Conservation (phyloP, 1,140 invertebrate genomes). For the Pseudomyrmex gracilis region DNA sequence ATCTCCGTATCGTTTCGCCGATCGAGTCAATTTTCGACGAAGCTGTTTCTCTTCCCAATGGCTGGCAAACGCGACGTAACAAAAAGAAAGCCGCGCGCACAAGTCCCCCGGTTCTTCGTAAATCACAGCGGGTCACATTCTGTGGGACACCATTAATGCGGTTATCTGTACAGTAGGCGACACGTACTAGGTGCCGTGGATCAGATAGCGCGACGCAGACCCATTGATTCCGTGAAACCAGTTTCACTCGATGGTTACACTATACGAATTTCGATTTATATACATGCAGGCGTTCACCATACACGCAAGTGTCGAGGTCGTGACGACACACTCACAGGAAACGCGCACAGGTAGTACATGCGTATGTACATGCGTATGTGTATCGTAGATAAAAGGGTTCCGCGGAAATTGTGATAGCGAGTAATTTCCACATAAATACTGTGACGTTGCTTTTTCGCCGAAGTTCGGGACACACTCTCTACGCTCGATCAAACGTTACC, state of each 20-base stretch:
- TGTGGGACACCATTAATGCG: constrained; percentile 69
- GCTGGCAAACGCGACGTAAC: constrained; percentile 16
- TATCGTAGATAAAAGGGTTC: constrained; percentile 1
- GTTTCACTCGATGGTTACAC: constrained; percentile 69
- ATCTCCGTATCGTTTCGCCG: constrained; percentile 59
- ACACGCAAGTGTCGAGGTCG: constrained; percentile 28
- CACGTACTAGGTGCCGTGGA: constrained; percentile 67
- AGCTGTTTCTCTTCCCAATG: constrained; percentile 51
- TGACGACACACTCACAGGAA: constrained; percentile 32
- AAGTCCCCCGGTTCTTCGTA: constrained; percentile 61
- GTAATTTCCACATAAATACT: constrained; percentile 19
- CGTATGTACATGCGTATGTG: constrained; percentile 47
- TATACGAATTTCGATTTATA: constrained; percentile 66
- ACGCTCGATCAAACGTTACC: constrained; percentile 13
- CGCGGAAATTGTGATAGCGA: constrained; percentile 25
- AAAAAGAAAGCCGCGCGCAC: constrained; percentile 49
- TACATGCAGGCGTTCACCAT: neutral
- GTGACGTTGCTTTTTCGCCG: neutral
- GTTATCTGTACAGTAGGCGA: constrained; percentile 73
- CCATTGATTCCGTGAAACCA: constrained; percentile 74
- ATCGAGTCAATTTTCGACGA: constrained; percentile 68
- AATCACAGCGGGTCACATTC: constrained; percentile 68
- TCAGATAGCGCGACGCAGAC: constrained; percentile 62
- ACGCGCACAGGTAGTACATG: neutral
- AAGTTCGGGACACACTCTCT: neutral